A percentile compares a stretch with the other conserved stretches of the same genome.
These are phyloP conservation scores for Hirundichthys speculiger DNA, from an alignment of 2,113 vertebrate genomes.

Conservation along the genomic window DNA sequence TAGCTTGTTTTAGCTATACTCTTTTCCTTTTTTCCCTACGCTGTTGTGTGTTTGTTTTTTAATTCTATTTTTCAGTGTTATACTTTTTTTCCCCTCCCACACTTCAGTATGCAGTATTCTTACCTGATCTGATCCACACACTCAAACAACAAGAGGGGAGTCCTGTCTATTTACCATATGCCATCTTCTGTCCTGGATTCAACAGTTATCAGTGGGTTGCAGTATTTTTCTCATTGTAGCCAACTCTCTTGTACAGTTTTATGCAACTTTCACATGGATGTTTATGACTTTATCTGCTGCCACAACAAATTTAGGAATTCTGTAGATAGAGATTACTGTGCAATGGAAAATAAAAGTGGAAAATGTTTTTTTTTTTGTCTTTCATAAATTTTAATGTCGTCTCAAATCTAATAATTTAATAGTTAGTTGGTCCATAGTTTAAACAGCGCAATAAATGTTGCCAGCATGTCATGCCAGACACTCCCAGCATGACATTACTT, in stretches of 20 bases:
- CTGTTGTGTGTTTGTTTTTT: conserved; percentile 8
- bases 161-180: conserved; percentile 65
- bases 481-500: no score
- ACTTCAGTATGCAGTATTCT: conserved; percentile 72
- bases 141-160: conserved; percentile 69
- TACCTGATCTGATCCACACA: conserved; percentile 56
- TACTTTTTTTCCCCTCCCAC: conserved; percentile 41
- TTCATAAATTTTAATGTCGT: not conserved
- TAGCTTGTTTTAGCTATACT: conserved; percentile 42
- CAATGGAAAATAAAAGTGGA: conserved; percentile 81
- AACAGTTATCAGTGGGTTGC: conserved; percentile 80
- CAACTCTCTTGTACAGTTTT: conserved; percentile 84
- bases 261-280: conserved; percentile 83
- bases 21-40: conserved; percentile 23
- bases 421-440: not conserved
- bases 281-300: conserved; percentile 85
- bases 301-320: conserved; percentile 84
- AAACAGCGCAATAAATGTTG: not conserved
- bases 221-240: conserved; percentile 84
- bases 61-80: conserved; percentile 35
- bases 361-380: conserved; percentile 44
- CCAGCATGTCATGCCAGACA: no score
- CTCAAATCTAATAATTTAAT: not conserved
- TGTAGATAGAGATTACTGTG: conserved; percentile 87
- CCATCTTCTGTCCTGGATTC: conserved; percentile 77